Evolutionary conservation across 2,797 vertebrate species (phyloP).

Genomic region (Neostethus bicornis): DNA sequence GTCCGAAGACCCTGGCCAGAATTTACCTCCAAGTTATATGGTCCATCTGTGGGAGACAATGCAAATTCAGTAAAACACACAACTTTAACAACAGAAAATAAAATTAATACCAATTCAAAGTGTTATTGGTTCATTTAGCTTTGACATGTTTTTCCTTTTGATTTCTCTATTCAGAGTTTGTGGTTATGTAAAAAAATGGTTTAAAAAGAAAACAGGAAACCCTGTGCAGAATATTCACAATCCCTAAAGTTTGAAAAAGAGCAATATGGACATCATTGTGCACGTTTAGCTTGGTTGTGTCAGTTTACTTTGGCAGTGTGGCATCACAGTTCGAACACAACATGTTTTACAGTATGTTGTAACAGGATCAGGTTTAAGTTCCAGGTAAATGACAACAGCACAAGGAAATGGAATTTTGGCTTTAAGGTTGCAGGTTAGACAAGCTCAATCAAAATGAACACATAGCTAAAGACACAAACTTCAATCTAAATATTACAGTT

Average conservation of each 20-base stretch:
- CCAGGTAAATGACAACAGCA: too few species aligned
- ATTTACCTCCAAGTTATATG: constrained; percentile 92
- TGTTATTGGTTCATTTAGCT: not conserved
- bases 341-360: too few species aligned
- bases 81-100: too few species aligned
- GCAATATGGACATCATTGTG: not conserved
- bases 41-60: constrained; percentile 87
- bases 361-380: too few species aligned
- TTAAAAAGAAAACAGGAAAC: not conserved
- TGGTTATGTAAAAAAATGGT: not conserved
- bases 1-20: constrained; percentile 88
- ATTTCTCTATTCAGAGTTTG: not conserved
- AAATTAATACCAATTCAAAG: constrained; percentile 4
- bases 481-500: too few species aligned
- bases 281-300: not conserved
- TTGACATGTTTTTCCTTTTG: not conserved
- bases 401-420: too few species aligned
- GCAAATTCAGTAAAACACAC: constrained; percentile 33
- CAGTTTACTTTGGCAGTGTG: not conserved
- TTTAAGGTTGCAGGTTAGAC: too few species aligned
- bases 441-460: too few species aligned
- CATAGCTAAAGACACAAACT: too few species aligned
- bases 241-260: not conserved
- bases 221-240: not conserved
- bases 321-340: too few species aligned